A percentile compares a stretch with the other conserved stretches of the same genome.
Conservation (phyloP, 2,797 vertebrate genomes). For the Sparidentex hasta region DNA sequence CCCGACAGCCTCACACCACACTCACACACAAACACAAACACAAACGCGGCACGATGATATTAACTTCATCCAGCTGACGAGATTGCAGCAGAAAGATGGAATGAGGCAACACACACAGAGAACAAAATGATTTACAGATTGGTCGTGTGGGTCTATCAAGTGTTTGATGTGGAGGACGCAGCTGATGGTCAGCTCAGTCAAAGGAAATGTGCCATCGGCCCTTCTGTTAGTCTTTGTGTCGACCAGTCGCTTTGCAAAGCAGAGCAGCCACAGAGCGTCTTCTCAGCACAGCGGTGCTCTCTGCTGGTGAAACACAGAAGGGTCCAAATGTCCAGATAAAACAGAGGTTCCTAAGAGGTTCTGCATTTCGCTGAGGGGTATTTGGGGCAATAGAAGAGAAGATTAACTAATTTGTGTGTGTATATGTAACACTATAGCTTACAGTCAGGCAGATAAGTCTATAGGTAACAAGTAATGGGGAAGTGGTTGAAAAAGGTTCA, state of each 20-base stretch:
- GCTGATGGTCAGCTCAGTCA: constrained; percentile 15
- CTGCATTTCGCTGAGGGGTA: too few species aligned
- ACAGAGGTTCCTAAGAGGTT: too few species aligned
- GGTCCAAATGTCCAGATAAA: background rate
- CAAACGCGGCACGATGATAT: constrained; percentile 10
- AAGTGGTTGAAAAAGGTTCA: too few species aligned
- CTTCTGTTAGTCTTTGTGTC: constrained; percentile 33
- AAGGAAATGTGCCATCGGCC: constrained; percentile 24
- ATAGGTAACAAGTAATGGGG: too few species aligned
- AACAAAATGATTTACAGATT: constrained; percentile 1
- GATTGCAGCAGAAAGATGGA: background rate
- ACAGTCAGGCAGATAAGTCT: too few species aligned
- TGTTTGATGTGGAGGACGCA: background rate
- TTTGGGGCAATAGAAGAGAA: too few species aligned
- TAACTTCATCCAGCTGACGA: background rate
- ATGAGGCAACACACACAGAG: background rate
- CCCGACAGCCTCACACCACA: constrained; percentile 4
- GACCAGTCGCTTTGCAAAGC: constrained; percentile 15
- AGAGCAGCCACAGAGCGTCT: background rate
- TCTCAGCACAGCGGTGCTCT: constrained; percentile 48
- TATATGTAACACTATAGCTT: too few species aligned
- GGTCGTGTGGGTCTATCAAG: background rate
- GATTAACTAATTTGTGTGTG: too few species aligned
- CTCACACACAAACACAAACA: background rate
- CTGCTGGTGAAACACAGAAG: constrained; percentile 63